phyloP scores from a whole-genome alignment of 2,888 invertebrate species.

The Anthophora plumipes region DNA sequence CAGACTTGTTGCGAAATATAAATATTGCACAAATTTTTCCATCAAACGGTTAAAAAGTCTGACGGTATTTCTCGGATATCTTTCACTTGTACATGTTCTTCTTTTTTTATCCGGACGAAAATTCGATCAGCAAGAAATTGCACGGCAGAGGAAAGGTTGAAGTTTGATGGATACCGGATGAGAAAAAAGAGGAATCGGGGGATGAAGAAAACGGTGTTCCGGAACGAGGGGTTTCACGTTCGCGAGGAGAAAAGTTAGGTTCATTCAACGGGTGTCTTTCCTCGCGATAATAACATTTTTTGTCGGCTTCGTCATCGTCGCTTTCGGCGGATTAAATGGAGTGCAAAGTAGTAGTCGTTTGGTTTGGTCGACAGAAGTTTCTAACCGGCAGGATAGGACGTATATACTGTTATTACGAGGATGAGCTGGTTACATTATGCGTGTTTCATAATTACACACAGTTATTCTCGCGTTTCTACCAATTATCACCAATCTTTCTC shows the following conservation, averaged over 20 bases:
- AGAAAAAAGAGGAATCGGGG: not conserved
- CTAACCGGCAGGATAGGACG: slow-evolving; percentile 50
- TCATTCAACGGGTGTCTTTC: not conserved
- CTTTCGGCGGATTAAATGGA: slow-evolving; percentile 51
- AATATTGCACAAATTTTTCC: too few relatives aligned
- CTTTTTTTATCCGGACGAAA: too few relatives aligned
- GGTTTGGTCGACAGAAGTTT: slow-evolving; percentile 38
- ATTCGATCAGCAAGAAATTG: not conserved
- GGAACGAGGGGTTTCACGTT: too few relatives aligned
- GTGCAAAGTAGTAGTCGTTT: slow-evolving; percentile 36
- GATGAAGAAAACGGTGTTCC: not conserved
- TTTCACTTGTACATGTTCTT: too few relatives aligned
- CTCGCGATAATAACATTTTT: slow-evolving; percentile 43
- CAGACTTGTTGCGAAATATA: too few relatives aligned
- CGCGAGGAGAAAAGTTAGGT: not conserved
- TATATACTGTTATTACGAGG: slow-evolving; percentile 50
- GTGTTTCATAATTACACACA: slow-evolving; percentile 31
- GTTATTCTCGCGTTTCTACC: slow-evolving; percentile 23
- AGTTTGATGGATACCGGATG: not conserved
- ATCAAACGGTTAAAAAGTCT: too few relatives aligned
- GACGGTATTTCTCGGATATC: too few relatives aligned
- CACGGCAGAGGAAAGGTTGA: too few relatives aligned
- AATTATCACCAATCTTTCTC: slow-evolving; percentile 32
- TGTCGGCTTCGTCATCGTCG: slow-evolving; percentile 11
- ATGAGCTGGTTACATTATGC: slow-evolving; percentile 40